Evolutionary conservation across 1,140 invertebrate genomes (phyloP), one percentile per base, ranked within the genome.

Genomic region (Cheumatopsyche charites): DNA sequence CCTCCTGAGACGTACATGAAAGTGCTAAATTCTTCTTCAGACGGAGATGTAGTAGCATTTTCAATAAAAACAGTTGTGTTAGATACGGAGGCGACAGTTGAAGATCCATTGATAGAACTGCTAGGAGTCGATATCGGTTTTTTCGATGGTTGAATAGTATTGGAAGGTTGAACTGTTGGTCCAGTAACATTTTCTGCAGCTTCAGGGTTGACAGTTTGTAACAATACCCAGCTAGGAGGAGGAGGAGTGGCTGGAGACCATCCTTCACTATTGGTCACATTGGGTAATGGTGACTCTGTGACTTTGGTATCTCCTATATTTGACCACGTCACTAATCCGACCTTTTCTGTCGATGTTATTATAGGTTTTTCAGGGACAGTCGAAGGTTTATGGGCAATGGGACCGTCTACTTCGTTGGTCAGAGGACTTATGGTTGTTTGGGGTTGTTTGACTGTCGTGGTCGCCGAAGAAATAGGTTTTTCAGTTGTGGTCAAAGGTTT

Each of bases 211-310:
- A 82, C 77, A 62, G 78, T 81, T 23, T 80, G 80, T 6, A 88
- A 81, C 55, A 89, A 81, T 17, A 90, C 85, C 89, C 89, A 90
- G n/a, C 87, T 86, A 75, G 88, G 87, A 42, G 88, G 86, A 19
- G 87, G 84, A 19, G 87, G 85, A 9, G 86, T 88, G 67, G 86
- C 84, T 2, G 87, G 85, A 5, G 85, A 84, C 86, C 86, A 88
- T 62, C 83, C 81, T 74, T 84, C 84, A 86, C 11, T 71, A 23
- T 47, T 45, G 23, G 70, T 62, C 6, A 75, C 75, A 4, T 78
- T 77, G 0, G 78, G 77, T 19, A 67, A n/a, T 9, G 66, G 55
- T 45, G 80, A 78, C 9, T 76, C 76, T 65, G 82, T 80, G 0
- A 81, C 79, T 0, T 75, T 77, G 9, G 87, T 81, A 69, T 87